A percentile compares a stretch with the other conserved stretches of the same genome.
phyloP scores from a whole-genome alignment of 2,113 vertebrate genomes.

The Cinclus mexicanus region DNA sequence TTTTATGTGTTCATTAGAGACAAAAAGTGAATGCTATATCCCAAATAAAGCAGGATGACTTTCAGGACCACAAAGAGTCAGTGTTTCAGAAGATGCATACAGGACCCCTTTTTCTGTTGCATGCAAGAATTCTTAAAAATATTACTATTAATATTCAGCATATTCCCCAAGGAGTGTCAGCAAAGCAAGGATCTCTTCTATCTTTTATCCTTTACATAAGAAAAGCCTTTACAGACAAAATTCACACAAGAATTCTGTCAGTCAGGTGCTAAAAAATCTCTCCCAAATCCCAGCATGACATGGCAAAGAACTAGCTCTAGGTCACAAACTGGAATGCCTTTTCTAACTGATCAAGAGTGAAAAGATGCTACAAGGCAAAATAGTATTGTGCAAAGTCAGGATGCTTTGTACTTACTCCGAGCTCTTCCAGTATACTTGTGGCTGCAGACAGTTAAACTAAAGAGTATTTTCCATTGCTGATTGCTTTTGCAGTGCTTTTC shows the following conservation, averaged over 20 bases:
- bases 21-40: background rate
- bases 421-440: background rate
- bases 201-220: background rate
- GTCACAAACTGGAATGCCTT: background rate
- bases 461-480: background rate
- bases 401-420: background rate
- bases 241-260: background rate
- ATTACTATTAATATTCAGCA: background rate
- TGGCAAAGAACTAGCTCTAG: background rate
- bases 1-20: background rate
- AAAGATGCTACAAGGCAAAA: background rate
- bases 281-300: background rate
- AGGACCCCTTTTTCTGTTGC: background rate
- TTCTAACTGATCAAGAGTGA: background rate
- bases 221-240: background rate
- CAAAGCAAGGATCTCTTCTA: background rate
- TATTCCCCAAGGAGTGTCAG: background rate
- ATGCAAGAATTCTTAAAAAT: background rate
- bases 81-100: background rate
- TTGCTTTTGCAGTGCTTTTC: background rate
- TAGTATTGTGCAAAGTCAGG: background rate
- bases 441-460: background rate
- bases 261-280: background rate
- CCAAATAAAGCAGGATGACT: background rate
- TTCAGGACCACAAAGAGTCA: background rate